Conservation (phyloP, 2,797 vertebrate species). For the Megaceryle alcyon region DNA sequence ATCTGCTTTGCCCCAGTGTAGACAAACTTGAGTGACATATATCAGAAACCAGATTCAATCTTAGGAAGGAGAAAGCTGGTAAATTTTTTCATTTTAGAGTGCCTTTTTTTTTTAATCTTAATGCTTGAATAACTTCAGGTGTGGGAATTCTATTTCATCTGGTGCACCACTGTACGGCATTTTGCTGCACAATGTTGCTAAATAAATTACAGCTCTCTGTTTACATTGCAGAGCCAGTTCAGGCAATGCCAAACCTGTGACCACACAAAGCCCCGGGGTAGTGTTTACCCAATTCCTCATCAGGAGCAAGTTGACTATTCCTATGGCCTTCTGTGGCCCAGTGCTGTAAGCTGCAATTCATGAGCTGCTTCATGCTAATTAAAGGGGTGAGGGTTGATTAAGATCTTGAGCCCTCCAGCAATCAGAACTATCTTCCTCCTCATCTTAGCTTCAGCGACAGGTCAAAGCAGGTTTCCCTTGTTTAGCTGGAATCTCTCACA, state of each 20-base stretch:
- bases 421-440: slow-evolving; percentile 36
- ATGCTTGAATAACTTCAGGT: neutral
- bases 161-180: neutral
- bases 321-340: neutral
- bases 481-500: slow-evolving; percentile 38
- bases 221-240: slow-evolving; percentile 37
- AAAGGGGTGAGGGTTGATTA: slow-evolving; percentile 43
- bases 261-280: slow-evolving; percentile 2
- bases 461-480: slow-evolving; percentile 64
- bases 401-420: slow-evolving; percentile 44
- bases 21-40: neutral
- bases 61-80: neutral
- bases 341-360: neutral
- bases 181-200: neutral
- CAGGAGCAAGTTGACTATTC: neutral
- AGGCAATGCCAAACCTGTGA: slow-evolving; percentile 37
- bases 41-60: neutral
- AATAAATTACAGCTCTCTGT: slow-evolving; percentile 29
- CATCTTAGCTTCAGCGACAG: slow-evolving; percentile 49
- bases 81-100: neutral
- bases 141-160: neutral
- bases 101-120: neutral
- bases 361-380: slow-evolving; percentile 42
- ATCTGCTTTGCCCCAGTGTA: neutral
- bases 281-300: slow-evolving; percentile 1